A percentile compares a stretch with the other conserved stretches of the same genome.
Conservation (phyloP, 2,888 invertebrate species). For the Gryllus longicercus region DNA sequence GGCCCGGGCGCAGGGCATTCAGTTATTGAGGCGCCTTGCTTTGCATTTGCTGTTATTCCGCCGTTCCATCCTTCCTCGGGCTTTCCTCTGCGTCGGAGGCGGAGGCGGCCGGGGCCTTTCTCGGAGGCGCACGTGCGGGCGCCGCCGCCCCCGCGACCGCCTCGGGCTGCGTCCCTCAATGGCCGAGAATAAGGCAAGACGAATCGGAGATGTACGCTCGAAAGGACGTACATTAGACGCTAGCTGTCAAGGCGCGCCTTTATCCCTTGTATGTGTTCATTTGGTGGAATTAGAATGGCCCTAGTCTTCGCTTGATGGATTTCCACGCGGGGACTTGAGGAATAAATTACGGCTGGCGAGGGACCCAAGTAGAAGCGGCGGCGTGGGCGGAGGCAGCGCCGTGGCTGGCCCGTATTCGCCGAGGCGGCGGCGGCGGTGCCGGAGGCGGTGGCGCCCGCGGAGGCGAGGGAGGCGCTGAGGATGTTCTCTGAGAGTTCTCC, state of each 20-base stretch:
- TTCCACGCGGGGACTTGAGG: slow-evolving; percentile 32
- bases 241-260: slow-evolving; percentile 23
- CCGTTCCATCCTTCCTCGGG: slow-evolving; percentile 17
- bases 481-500: slow-evolving; percentile 8
- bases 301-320: slow-evolving; percentile 29
- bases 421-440: background rate
- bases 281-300: slow-evolving; percentile 29
- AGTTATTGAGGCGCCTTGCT: slow-evolving; percentile 17
- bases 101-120: background rate
- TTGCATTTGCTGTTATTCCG: slow-evolving; percentile 1
- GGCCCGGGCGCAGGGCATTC: background rate
- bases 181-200: slow-evolving; percentile 17
- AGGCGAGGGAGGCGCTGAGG: background rate
- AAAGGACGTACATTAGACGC: slow-evolving; percentile 17
- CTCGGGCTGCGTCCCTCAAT: background rate
- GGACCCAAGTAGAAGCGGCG: slow-evolving; percentile 17
- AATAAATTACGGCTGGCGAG: slow-evolving; percentile 27
- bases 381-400: background rate
- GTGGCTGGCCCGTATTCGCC: background rate
- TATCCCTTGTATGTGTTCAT: slow-evolving; percentile 32
- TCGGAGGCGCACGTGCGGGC: slow-evolving; percentile 1
- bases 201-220: background rate
- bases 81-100: background rate
- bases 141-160: background rate
- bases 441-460: background rate